phyloP scores from a whole-genome alignment of 2,113 vertebrate genomes.

The Miniopterus natalensis region DNA sequence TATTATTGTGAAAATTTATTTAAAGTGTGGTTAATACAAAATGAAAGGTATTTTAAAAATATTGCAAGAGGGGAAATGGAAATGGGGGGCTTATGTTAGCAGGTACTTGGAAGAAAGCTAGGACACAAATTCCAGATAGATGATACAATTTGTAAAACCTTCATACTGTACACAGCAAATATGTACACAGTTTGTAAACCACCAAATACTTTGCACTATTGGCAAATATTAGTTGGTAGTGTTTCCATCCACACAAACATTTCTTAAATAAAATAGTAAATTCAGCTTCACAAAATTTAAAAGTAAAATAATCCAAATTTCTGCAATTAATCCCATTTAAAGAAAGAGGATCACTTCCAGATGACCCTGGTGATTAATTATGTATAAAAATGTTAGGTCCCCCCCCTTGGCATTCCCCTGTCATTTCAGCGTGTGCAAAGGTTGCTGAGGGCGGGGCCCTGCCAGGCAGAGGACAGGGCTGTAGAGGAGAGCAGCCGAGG shows the following conservation, averaged over 20 bases:
- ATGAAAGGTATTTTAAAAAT: background rate
- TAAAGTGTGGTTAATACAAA: slow-evolving; percentile 24
- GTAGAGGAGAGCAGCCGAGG: slow-evolving; percentile 62
- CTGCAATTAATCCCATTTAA: slow-evolving; percentile 53
- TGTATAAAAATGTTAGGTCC: slow-evolving; percentile 54
- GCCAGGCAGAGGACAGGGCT: slow-evolving; percentile 15
- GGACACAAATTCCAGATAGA: background rate
- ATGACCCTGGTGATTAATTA: slow-evolving; percentile 58
- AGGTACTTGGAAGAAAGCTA: slow-evolving; percentile 3
- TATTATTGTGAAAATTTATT: slow-evolving; percentile 24
- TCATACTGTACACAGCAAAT: background rate
- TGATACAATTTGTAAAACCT: background rate
- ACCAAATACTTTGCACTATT: background rate
- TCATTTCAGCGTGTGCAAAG: slow-evolving; percentile 17
- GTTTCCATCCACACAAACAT: slow-evolving; percentile 11
- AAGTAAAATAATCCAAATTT: slow-evolving; percentile 1
- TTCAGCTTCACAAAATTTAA: background rate
- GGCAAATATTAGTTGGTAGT: background rate
- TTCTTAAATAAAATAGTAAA: slow-evolving; percentile 10
- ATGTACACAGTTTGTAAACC: background rate
- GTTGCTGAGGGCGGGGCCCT: slow-evolving; percentile 6
- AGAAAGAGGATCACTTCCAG: background rate
- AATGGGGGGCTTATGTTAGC: background rate
- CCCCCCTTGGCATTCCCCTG: slow-evolving; percentile 3
- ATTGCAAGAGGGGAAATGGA: background rate